Evolutionary conservation across 2,888 invertebrate genomes (phyloP), one percentile per base, ranked within the genome.

Genomic region (Gisinianus flammeolus): DNA sequence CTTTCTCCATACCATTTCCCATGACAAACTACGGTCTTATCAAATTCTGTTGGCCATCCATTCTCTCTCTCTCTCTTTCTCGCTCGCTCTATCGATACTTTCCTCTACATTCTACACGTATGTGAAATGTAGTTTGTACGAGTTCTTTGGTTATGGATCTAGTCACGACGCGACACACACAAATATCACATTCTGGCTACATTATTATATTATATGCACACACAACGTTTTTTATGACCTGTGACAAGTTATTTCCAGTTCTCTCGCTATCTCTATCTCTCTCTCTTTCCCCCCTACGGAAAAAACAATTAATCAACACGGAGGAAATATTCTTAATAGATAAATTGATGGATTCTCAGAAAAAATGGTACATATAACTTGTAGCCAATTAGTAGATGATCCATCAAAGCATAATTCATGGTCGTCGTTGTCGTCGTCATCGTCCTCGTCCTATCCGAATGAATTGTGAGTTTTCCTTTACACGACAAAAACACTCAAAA

Each of bases 11-110:
- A 22, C 62, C 24, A 62, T 62, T 62, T 62, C 26, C 26, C 62
- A 62, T 62, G 62, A 62, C 62, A 62, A 62, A 62, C 62, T 62
- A 62, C 62, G 3, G 26, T 26, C 62, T 62, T 62, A 62, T 62
- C 62, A 62, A 26, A 62, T 62, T 26, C 62, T 22, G 12, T 28
- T 26, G 62, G 62, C 26, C 62, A 62, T 62, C 62, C 26, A 62
- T 62, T 62, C 28, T 26, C 28, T 62, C 12, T 6, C 22, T 24
- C 22, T 62, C 62, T 62, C 16, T 62, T 26, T 26, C 62, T 12
- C 16, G 26, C 22, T 24, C 24, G 28, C 62, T 24, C 62, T 12
- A 6, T 4, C 62, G 5, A 24, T 22, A n/a, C 22, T 24, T 24
- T 1, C 58, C 1, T 58, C 22, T n/a, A 44, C 44, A 6, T 6